Base-by-base conservation (phyloP, 2,113 vertebrate species). In the Amia ocellicauda region DNA sequence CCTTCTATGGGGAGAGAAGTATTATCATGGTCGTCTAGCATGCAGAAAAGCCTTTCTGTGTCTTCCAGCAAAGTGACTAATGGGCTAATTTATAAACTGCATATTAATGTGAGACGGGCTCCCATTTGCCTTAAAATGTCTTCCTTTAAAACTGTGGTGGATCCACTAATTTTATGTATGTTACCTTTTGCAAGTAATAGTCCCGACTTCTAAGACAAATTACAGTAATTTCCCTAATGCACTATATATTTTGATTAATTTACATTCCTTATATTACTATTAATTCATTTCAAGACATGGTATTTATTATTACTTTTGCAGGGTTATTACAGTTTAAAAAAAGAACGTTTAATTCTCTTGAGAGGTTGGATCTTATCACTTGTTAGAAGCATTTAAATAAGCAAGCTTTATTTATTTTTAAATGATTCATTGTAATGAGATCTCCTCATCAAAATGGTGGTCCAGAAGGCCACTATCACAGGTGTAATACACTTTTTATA, bases 241-340 rank as follows among this genome's bases (percentile, higher is more conserved):
- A 14, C n/a, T 22, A 50, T 56, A 66, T 69, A 66, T 63, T 62
- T 5, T 17, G 28, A 67, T 67, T 52, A 62, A 55, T 55, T 19
- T 62, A 26, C 22, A 5, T n/a, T n/a, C n/a, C n/a, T n/a, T n/a
- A 36, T 36, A 36, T 36, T 5, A 11, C 5, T 14, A 0, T 62
- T 59, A 11, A 29, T 57, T 60, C 4, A 16, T 49, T 62, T 58
- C 58, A 45, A 8, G 31, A 36, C 31, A 36, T 36, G 5, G 5
- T 36, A 36, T 36, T 36, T 36, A 36, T 36, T 36, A 36, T 36
- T 11, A 36, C 31, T 36, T 36, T 36, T 36, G 5, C 31, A 36
- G 31, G 31, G 11, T 36, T 36, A 36, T 36, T 11, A 36, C 31
- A 8, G 5, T 11, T 36, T 36, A 36, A 5, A n/a, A n/a, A 36